Base-by-base conservation (phyloP, 2,113 vertebrate species). In the Acrocephalus arundinaceus region DNA sequence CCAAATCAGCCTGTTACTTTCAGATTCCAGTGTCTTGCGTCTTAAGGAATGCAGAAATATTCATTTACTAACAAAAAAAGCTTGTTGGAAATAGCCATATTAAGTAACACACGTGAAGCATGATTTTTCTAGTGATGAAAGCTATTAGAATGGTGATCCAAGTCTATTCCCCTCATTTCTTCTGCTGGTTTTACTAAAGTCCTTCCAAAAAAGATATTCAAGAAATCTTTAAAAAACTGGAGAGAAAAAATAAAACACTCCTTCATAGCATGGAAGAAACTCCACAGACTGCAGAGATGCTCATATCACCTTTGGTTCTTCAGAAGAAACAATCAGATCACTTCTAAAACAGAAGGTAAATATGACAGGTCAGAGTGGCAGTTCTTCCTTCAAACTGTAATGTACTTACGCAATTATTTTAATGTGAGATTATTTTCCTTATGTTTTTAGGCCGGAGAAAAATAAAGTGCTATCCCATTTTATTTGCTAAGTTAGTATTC, bases 321-420 rank as follows among this genome's bases (percentile, higher is more conserved):
- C 97, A 93, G 95, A 94, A 97, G 95, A 96, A 93, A 92, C 70
- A 48, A 74, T 99, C 98, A 99, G 97, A 99, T 97, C 95, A 99
- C 98, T 98, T 99, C 99, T 99, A 81, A 49, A 96, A 97, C 31
- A 93, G 82, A 97, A 97, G 30, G 94, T 15, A 98, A 96, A 93
- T 84, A 78, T 16, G 15, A 91, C 35, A 96, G 62, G 73, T 98
- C 92, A 98, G 70, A 63, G 37, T 4, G 15, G 70, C 27, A 54
- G 76, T 8, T 33, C 78, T 75, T 65, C 83, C 17, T 51, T 89
- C 72, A 87, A 72, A 84, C 65, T 30, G 39, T 67, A 86, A 33
- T 2, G 9, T 77, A 33, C 23, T 88, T 75, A 82, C 16, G 19
- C 30, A 46, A 61, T 31, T 54, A 12, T 57, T 73, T 65, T 37